Evolutionary conservation across 2,888 invertebrate species (phyloP), one percentile per base, ranked within the genome.

Genomic region (Carpatolechia fugitivella): DNA sequence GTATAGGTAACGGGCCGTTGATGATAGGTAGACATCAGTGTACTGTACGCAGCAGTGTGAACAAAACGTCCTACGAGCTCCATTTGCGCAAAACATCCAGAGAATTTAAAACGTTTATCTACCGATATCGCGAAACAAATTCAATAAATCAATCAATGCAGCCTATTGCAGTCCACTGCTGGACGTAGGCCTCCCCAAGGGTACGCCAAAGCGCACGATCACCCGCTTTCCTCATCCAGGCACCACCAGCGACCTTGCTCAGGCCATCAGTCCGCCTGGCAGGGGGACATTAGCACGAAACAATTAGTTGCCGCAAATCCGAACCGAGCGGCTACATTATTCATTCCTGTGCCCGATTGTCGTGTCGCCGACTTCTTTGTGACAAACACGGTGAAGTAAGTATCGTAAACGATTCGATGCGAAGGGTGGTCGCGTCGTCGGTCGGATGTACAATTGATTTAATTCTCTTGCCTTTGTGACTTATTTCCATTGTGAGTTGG

Each of bases 271-370:
- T n/a, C n/a, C n/a, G n/a, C n/a, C n/a, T n/a, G n/a, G n/a, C n/a
- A n/a, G n/a, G n/a, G n/a, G n/a, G n/a, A n/a, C n/a, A n/a, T n/a
- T n/a, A n/a, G n/a, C n/a, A n/a, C n/a, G n/a, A n/a, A n/a, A 69
- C 70, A 72, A 71, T 70, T 72, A 70, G 63, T 71, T 67, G 63
- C 58, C 59, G 59, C 56, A 60, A 61, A 56, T 59, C 58, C 62
- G 56, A 52, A 58, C 55, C 58, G 18, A 41, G 54, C 60, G 56
- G 62, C 60, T 69, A 67, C 60, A 69, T 70, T 66, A 70, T 70
- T 72, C 65, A 75, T 69, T 66, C 59, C 57, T 59, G 60, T 60
- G 61, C 57, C 52, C 55, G 56, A 49, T 52, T 52, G 54, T 58
- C 50, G 46, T 30, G 7, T 30, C 31, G 11, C 33, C 48, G 11